phyloP scores from a whole-genome alignment of 2,113 vertebrate species.

The Podocnemis expansa region DNA sequence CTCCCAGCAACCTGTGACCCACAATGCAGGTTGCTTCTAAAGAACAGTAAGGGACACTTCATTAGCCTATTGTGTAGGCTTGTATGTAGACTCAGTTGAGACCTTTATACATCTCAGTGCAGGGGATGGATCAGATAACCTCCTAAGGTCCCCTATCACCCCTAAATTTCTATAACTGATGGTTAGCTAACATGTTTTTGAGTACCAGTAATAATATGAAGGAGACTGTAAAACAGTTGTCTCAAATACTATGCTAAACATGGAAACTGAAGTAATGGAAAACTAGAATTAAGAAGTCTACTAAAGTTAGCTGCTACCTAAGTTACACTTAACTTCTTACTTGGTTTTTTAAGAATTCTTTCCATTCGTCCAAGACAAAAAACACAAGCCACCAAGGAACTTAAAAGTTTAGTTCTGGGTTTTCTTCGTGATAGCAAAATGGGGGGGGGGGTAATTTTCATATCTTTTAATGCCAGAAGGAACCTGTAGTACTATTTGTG shows the following conservation, averaged over 20 bases:
- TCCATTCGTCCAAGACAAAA: not conserved
- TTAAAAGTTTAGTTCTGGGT: not conserved
- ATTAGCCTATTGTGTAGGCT: not conserved
- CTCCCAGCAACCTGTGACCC: not conserved
- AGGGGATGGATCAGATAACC: not conserved
- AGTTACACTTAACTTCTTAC: not conserved
- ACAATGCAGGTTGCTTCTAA: not conserved
- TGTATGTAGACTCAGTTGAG: not conserved
- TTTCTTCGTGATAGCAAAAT: not conserved
- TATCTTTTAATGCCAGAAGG: rapidly evolving
- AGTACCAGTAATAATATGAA: not conserved
- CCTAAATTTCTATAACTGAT: not conserved
- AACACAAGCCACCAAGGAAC: not conserved
- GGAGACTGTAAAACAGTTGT: not conserved
- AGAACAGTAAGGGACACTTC: not conserved
- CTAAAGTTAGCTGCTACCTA: not conserved
- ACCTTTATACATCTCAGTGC: not conserved
- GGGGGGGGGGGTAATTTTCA: not conserved
- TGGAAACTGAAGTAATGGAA: not conserved
- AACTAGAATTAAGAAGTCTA: not conserved
- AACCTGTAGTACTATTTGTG: not conserved
- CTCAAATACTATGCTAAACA: not conserved
- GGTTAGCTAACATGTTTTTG: not conserved
- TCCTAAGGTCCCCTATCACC: not conserved
- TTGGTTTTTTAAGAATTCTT: not conserved